Evolutionary conservation across 2,888 invertebrate genomes (phyloP).

Genomic region (Amphipyra berbera): DNA sequence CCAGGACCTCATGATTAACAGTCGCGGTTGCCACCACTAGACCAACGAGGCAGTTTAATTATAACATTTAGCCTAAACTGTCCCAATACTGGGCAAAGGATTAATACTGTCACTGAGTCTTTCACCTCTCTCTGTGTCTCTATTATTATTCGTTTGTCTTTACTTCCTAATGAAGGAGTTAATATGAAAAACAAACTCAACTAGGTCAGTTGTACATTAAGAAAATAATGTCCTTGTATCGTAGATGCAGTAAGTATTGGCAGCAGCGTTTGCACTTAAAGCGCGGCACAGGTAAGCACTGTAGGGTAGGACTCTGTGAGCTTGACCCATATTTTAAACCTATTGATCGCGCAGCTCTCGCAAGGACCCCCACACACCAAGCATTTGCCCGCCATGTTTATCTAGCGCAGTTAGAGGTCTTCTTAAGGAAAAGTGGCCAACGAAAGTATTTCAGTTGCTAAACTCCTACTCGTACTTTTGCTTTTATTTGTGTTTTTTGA

Average conservation of each 20-base stretch:
- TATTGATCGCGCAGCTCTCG: slow-evolving; percentile 70
- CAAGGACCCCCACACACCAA: slow-evolving; percentile 51
- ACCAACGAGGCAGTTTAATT: too few species aligned
- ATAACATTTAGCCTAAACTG: too few species aligned
- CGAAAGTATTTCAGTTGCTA: slow-evolving; percentile 20
- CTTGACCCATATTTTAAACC: slow-evolving; percentile 80
- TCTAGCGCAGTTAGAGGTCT: slow-evolving; percentile 39
- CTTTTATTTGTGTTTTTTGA: slow-evolving; percentile 2
- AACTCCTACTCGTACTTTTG: background rate
- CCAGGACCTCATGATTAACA: too few species aligned
- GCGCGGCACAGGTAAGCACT: slow-evolving; percentile 35
- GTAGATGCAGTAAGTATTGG: slow-evolving; percentile 17
- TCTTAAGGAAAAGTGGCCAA: slow-evolving; percentile 26
- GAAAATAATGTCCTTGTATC: slow-evolving; percentile 12
- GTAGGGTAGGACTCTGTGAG: slow-evolving; percentile 61
- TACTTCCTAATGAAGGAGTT: background rate
- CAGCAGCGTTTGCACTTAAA: slow-evolving; percentile 19
- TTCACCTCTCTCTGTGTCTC: too few species aligned
- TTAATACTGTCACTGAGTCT: too few species aligned
- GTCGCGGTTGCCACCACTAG: too few species aligned
- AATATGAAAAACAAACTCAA: background rate
- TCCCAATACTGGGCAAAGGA: too few species aligned
- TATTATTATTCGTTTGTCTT: background rate
- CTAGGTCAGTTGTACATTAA: background rate
- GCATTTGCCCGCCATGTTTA: slow-evolving; percentile 53